These are phyloP conservation scores for Leptinotarsa texana DNA, from an alignment of 1,140 invertebrate genomes.

Conservation along the genomic window DNA sequence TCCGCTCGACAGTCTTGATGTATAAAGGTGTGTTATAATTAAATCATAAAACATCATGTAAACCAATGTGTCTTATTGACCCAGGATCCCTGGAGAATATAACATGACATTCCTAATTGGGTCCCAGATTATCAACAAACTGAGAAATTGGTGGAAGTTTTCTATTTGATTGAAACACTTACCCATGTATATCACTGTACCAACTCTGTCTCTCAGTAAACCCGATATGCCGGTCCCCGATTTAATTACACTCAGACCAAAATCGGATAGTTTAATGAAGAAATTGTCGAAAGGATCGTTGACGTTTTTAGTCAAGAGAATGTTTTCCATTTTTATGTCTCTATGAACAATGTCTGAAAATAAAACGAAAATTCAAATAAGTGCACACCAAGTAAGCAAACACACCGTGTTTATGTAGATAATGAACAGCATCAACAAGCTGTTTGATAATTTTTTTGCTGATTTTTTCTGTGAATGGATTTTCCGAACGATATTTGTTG, in stretches of 20 bases:
- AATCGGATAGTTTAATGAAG: conserved; percentile 64
- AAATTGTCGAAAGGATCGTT: conserved; percentile 55
- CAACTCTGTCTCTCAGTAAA: conserved; percentile 63
- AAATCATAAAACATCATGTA: no score
- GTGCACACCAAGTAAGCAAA: not conserved
- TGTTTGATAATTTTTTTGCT: conserved; percentile 57
- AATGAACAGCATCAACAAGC: conserved; percentile 59
- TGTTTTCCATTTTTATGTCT: conserved; percentile 65
- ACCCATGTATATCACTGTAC: conserved; percentile 65
- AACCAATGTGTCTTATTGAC: no score
- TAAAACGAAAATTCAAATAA: not conserved
- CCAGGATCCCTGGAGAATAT: no score
- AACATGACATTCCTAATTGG: no score
- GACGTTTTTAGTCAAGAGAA: conserved; percentile 59
- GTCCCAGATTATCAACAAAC: no score
- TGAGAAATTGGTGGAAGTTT: no score
- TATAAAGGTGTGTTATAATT: no score
- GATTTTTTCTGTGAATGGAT: conserved; percentile 55
- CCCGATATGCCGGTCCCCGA: conserved; percentile 59
- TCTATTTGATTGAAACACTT: conserved; percentile 32
- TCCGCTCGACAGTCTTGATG: no score
- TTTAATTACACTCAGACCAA: conserved; percentile 62
- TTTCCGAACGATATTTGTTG: conserved; percentile 52
- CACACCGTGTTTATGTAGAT: conserved; percentile 62
- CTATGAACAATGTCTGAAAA: conserved; percentile 62